Evolutionary conservation across 2,797 vertebrate genomes (phyloP), one percentile per base, ranked within the genome.

Genomic region (Huso huso): DNA sequence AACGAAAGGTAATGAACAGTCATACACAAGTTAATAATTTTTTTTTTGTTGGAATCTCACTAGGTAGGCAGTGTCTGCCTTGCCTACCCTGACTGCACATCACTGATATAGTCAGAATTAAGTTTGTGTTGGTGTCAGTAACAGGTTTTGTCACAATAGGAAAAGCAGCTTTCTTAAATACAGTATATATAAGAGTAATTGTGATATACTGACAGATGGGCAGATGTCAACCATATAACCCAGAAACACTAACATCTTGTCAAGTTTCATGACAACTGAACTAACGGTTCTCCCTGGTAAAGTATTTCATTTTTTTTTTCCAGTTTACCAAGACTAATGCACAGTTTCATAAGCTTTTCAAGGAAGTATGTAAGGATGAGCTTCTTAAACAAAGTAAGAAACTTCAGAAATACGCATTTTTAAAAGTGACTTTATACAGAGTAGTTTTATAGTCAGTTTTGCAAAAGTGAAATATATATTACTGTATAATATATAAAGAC

Each of bases 311-410:
- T 37, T 37, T 37, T 37, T 71, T 72, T 8, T 84, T 88, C 69
- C 76, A 98, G 96, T 85, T 92, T 78, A 88, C 86, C 0, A 95
- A 97, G 81, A 87, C 91, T 69, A 97, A 97, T 67, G 83, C 88
- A 76, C 94, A 97, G 59, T 98, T 93, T 79, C 95, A 98, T 86
- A 98, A 98, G 88, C 78, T 93, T 79, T 97, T 97, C 74, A 88
- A 94, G 79, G 92, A 95, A 69, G 91, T 97, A 82, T 87, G 91
- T 65, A 88, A 85, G 67, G 93, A 93, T 60, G 95, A 98, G 49
- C 87, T 87, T 3, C 85, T 98, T 78, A 87, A 83, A 72, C 94
- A 98, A 84, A 98, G 95, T 97, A 82, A 91, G 94, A 87, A 58
- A 62, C 50, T 64, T 48, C 67, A 5, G 23, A 6, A 7, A 13